A percentile compares a stretch with the other conserved stretches of the same genome.
These are phyloP conservation scores for Melitaea cinxia DNA, from an alignment of 1,140 invertebrate species.

Conservation along the genomic window DNA sequence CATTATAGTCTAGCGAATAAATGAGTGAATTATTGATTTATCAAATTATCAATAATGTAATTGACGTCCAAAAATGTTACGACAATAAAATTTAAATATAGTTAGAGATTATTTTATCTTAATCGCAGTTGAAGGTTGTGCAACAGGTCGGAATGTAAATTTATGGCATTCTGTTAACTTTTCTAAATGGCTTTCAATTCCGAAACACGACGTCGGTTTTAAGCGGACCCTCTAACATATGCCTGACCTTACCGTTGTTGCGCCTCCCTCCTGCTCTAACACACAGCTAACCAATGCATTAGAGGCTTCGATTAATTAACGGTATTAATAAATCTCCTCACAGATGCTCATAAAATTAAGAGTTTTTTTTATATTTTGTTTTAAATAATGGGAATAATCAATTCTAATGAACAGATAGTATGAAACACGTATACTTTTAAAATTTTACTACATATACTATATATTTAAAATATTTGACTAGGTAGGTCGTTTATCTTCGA, in stretches of 20 bases:
- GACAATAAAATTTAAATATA: conserved; percentile 37
- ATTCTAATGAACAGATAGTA: background rate
- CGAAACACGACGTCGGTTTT: conserved; percentile 47
- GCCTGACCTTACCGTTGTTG: conserved; percentile 32
- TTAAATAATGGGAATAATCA: conserved; percentile 7
- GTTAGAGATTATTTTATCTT: conserved; percentile 48
- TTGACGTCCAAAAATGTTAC: background rate
- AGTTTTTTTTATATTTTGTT: conserved; percentile 23
- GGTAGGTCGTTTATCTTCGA: no score
- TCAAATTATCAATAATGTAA: background rate
- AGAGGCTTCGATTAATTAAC: conserved; percentile 44
- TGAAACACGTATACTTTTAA: background rate
- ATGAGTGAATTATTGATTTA: background rate
- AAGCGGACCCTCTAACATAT: conserved; percentile 36
- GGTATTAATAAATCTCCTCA: conserved; percentile 33
- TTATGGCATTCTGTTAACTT: conserved; percentile 69
- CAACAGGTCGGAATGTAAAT: conserved; percentile 68
- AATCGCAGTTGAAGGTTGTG: conserved; percentile 51
- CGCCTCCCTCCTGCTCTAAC: conserved; percentile 30
- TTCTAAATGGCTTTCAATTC: conserved; percentile 66
- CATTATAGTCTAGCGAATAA: background rate
- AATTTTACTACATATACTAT: background rate
- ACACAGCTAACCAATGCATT: conserved; percentile 32
- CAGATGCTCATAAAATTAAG: conserved; percentile 36
- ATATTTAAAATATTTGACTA: no score